Conservation (phyloP, 53 echinoderm and acorn worm species). For the Glandiceps talaboti region DNA sequence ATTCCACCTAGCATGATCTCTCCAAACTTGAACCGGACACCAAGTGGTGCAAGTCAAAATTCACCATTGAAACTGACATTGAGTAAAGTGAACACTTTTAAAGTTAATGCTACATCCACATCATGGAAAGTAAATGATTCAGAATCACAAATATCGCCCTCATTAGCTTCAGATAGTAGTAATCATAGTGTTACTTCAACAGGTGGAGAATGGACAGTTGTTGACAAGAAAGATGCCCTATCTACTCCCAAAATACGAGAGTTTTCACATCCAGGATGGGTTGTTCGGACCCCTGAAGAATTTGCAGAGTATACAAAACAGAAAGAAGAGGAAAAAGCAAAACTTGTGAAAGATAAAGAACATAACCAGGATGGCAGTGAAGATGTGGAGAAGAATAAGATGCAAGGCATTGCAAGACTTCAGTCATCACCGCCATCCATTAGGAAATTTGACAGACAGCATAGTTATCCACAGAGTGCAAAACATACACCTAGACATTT, state of each 20-base stretch:
- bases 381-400: not conserved
- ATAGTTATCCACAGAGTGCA: not conserved
- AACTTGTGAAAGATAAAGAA: not conserved
- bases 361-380: not conserved
- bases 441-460: not conserved
- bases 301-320: slow-evolving; percentile 1
- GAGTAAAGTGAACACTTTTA: slow-evolving; percentile 81
- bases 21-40: not conserved
- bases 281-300: slow-evolving; percentile 12
- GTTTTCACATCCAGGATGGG: slow-evolving; percentile 49
- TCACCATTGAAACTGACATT: slow-evolving; percentile 88
- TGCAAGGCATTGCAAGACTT: too few species aligned
- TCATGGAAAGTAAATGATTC: slow-evolving; percentile 59
- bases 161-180: slow-evolving; percentile 84
- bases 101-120: slow-evolving; percentile 59
- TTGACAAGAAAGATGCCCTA: slow-evolving; percentile 49
- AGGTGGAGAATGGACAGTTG: slow-evolving; percentile 70
- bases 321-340: not conserved
- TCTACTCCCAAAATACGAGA: slow-evolving; percentile 27
- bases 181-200: slow-evolving; percentile 79
- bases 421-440: too few species aligned
- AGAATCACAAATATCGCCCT: slow-evolving; percentile 69
- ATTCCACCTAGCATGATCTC: not conserved
- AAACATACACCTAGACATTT: not conserved
- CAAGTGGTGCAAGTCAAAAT: slow-evolving; percentile 14